Conservation (phyloP, 2,113 vertebrate species). For the Laterallus jamaicensis region DNA sequence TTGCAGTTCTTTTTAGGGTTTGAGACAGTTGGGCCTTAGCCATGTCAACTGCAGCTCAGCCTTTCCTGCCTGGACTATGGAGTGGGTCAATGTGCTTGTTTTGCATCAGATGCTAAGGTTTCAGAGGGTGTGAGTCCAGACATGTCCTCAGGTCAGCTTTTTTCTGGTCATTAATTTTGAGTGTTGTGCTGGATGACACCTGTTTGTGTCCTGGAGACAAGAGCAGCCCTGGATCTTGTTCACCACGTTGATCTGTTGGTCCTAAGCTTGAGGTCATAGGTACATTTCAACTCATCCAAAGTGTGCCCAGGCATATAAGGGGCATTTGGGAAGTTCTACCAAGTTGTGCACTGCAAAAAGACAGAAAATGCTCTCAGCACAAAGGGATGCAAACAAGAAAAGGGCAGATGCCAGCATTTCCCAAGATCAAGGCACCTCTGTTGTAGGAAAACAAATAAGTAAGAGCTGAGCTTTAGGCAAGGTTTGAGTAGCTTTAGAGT, state of each 20-base stretch:
- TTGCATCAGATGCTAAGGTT: accelerated
- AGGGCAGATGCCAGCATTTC: conserved; percentile 42
- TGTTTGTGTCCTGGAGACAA: neutral
- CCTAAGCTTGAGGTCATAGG: neutral
- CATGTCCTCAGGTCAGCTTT: neutral
- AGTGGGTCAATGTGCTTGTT: neutral
- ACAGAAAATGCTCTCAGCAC: neutral
- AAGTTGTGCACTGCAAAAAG: neutral
- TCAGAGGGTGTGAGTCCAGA: neutral
- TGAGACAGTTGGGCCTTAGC: neutral
- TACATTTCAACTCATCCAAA: neutral
- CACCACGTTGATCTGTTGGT: neutral
- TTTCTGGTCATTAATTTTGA: neutral
- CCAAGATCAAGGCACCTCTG: conserved; percentile 14
- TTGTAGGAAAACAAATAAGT: conserved; percentile 29
- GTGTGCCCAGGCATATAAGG: neutral
- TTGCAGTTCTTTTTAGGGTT: neutral
- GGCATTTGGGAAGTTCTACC: neutral
- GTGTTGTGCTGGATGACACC: neutral
- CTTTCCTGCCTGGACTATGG: neutral
- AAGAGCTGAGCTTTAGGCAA: conserved; percentile 50
- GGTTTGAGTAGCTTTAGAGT: conserved; percentile 31
- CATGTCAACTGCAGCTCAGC: neutral
- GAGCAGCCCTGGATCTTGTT: neutral
- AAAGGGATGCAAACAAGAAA: neutral